Evolutionary conservation across 2,113 vertebrate species (phyloP).

Genomic region (Aviceda subcristata): DNA sequence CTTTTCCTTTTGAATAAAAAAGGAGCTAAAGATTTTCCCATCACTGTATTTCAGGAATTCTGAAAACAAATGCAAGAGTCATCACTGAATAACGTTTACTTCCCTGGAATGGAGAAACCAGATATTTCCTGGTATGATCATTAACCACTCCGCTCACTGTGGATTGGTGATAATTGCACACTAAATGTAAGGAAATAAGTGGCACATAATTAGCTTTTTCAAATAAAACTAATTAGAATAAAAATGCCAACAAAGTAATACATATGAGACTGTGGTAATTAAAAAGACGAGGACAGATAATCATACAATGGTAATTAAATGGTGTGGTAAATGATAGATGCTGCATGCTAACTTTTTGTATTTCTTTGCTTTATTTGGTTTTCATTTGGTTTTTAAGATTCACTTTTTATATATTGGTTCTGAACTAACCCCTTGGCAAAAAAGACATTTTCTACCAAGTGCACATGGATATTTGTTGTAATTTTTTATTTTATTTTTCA

Average conservation of each 20-base stretch:
- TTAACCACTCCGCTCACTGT: neutral
- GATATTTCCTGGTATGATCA: neutral
- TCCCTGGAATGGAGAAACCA: neutral
- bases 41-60: neutral
- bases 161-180: slow-evolving; percentile 18
- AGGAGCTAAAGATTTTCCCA: neutral
- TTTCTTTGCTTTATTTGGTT: neutral
- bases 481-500: neutral
- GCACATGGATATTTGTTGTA: neutral
- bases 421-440: neutral
- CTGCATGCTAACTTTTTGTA: neutral
- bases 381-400: neutral
- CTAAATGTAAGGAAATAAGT: slow-evolving; percentile 26
- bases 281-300: slow-evolving; percentile 23
- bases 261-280: neutral
- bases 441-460: neutral
- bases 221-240: slow-evolving; percentile 53
- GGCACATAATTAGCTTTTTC: slow-evolving; percentile 1
- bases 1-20: neutral
- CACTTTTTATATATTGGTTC: neutral
- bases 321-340: neutral
- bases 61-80: neutral
- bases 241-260: slow-evolving; percentile 26
- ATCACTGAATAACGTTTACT: neutral
- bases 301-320: neutral